Conservation (phyloP, 2,888 invertebrate species). For the Erebia epiphron region DNA sequence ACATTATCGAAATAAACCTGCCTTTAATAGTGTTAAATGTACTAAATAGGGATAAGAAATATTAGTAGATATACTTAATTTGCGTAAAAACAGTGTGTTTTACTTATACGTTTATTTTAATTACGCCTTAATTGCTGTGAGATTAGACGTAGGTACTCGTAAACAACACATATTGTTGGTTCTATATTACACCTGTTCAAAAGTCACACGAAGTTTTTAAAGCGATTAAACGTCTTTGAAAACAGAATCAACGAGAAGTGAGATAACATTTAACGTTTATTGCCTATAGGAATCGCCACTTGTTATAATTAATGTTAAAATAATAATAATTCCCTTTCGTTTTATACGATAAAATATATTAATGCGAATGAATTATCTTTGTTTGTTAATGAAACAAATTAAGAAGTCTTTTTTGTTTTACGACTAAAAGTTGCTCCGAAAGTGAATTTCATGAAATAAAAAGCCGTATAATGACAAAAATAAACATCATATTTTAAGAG, state of each 20-base stretch:
- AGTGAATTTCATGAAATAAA: too few relatives aligned
- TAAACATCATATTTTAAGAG: too few relatives aligned
- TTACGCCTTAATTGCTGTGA: conserved; percentile 5
- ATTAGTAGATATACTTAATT: background rate
- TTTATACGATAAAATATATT: too few relatives aligned
- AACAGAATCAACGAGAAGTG: conserved; percentile 1
- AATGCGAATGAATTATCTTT: too few relatives aligned
- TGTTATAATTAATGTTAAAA: background rate
- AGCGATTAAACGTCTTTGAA: background rate
- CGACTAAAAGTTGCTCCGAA: too few relatives aligned
- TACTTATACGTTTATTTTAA: conserved; percentile 13
- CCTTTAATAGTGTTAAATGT: background rate
- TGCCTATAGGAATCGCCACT: background rate
- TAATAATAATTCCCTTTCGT: too few relatives aligned
- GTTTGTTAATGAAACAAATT: too few relatives aligned
- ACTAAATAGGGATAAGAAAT: background rate
- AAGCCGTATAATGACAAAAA: too few relatives aligned
- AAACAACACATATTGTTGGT: conserved; percentile 9
- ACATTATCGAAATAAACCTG: background rate
- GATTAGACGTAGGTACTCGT: conserved; percentile 16
- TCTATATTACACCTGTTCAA: conserved; percentile 16
- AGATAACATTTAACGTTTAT: background rate
- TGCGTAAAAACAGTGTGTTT: background rate
- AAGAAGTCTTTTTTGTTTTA: too few relatives aligned
- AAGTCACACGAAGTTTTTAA: conserved; percentile 22